A percentile compares a stretch with the other conserved stretches of the same genome.
These are phyloP conservation scores for Alcis repandata DNA, from an alignment of 2,888 invertebrate species.

Conservation along the genomic window DNA sequence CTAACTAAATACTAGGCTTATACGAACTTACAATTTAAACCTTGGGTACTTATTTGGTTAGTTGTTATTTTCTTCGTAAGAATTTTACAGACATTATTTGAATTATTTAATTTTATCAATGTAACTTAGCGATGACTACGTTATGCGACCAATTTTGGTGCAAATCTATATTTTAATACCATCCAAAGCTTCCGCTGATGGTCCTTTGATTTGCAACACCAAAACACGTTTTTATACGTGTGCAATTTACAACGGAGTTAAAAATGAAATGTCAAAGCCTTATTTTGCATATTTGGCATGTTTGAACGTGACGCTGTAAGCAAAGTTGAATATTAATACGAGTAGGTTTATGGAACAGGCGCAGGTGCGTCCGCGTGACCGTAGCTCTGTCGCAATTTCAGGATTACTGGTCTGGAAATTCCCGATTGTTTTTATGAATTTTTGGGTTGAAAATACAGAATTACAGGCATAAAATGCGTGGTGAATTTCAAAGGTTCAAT, in stretches of 20 bases:
- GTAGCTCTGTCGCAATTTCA: not conserved
- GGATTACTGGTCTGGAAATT: not conserved
- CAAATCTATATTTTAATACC: too few relatives aligned
- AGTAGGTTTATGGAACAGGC: not conserved
- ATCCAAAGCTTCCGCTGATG: not conserved
- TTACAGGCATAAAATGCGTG: not conserved
- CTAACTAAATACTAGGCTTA: too few relatives aligned
- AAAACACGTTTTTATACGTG: not conserved
- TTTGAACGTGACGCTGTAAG: conserved; percentile 5
- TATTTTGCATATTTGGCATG: conserved; percentile 12
- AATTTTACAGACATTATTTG: too few relatives aligned
- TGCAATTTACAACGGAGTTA: not conserved
- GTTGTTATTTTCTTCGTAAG: too few relatives aligned
- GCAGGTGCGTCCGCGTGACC: not conserved
- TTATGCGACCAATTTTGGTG: too few relatives aligned
- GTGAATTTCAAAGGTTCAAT: too few relatives aligned
- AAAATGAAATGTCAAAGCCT: conserved; percentile 13
- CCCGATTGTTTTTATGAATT: not conserved
- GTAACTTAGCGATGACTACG: too few relatives aligned
- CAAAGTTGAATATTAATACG: not conserved
- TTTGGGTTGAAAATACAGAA: not conserved
- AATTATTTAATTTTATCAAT: too few relatives aligned
- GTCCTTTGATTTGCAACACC: not conserved
- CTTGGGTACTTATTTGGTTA: too few relatives aligned
- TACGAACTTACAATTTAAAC: too few relatives aligned